phyloP scores from a whole-genome alignment of 2,113 vertebrate genomes.

The Neoarius graeffei region DNA sequence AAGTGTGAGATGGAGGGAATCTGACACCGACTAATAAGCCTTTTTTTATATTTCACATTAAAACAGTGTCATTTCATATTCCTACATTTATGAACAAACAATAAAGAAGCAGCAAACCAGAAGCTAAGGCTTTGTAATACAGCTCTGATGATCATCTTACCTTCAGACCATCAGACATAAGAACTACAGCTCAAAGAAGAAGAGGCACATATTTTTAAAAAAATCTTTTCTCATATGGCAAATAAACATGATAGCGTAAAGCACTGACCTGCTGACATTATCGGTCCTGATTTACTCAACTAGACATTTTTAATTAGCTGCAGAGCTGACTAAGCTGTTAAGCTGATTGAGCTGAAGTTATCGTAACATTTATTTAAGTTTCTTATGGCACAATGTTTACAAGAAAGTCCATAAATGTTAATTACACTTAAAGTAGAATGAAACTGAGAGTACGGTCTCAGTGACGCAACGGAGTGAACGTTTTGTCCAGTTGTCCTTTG shows the following conservation, averaged over 20 bases:
- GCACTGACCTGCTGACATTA: not conserved
- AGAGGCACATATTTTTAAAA: not conserved
- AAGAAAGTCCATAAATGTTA: too few species aligned
- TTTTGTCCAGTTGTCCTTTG: not conserved
- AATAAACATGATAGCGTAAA: not conserved
- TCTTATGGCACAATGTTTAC: not conserved
- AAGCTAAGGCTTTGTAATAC: not conserved
- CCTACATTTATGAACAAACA: not conserved
- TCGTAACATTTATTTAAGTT: not conserved
- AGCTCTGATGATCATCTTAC: not conserved
- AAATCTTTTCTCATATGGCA: not conserved
- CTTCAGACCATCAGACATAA: not conserved
- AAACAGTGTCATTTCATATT: not conserved
- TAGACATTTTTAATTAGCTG: constrained; percentile 25
- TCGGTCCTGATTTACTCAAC: constrained; percentile 3
- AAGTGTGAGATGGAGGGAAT: not conserved
- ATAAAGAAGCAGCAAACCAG: not conserved
- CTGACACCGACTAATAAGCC: not conserved
- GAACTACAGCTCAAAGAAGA: not conserved
- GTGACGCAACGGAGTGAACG: not conserved
- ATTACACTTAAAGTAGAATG: too few species aligned
- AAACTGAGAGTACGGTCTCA: not conserved
- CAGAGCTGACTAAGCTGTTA: constrained; percentile 16
- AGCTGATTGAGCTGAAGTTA: constrained; percentile 8
- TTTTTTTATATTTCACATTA: not conserved